Conservation (phyloP, 2,113 vertebrate genomes). For the Thalassarche chlororhynchos region DNA sequence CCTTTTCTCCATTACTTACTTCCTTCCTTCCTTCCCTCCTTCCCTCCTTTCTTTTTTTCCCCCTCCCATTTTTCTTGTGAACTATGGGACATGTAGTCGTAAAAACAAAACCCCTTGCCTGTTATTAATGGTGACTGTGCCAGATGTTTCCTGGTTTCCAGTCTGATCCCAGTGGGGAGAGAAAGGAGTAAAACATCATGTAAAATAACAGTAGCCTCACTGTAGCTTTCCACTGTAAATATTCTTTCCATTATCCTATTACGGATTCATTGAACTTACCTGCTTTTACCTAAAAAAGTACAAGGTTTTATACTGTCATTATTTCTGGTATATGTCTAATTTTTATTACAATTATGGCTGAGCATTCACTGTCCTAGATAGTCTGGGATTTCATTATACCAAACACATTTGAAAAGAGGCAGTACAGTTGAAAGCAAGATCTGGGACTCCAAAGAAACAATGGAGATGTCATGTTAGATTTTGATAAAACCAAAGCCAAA, state of each 20-base stretch:
- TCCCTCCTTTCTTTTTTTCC: too few relatives aligned
- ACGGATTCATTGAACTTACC: background rate
- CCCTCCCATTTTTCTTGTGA: background rate
- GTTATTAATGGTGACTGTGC: background rate
- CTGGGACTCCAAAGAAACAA: background rate
- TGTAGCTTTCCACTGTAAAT: background rate
- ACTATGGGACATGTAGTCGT: background rate
- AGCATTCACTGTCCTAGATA: background rate
- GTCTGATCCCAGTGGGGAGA: background rate
- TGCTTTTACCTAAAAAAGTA: background rate
- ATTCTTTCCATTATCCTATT: background rate
- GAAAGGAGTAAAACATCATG: background rate
- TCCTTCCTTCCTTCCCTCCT: too few relatives aligned
- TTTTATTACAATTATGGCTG: background rate
- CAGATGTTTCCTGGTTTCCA: background rate
- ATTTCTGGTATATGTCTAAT: background rate
- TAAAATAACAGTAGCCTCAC: background rate
- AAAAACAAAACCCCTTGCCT: background rate
- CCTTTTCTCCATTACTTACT: too few relatives aligned
- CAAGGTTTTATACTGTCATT: background rate
- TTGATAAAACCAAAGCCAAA: background rate
- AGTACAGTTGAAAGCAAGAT: background rate
- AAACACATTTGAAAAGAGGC: background rate
- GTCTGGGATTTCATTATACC: background rate
- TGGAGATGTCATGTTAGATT: background rate